These are phyloP conservation scores for Leptopilina myrica DNA, from an alignment of 2,888 invertebrate species.

Conservation along the genomic window DNA sequence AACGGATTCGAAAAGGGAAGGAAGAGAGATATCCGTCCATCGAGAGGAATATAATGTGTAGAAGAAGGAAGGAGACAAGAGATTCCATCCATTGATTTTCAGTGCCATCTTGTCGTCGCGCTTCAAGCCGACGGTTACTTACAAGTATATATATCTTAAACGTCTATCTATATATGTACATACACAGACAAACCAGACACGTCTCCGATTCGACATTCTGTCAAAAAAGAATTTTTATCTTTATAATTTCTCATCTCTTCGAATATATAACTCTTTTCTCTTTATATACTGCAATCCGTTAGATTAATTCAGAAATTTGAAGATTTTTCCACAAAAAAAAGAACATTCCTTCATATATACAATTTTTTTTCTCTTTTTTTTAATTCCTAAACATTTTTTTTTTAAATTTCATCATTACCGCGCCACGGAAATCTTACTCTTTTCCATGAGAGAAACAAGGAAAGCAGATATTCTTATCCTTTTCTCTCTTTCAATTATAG, in stretches of 20 bases:
- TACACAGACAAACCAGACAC: conserved; percentile 47
- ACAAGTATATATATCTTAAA: conserved; percentile 43
- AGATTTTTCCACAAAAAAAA: too few species aligned
- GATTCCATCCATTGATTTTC: conserved; percentile 74
- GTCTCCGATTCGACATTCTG: conserved; percentile 49
- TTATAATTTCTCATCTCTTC: neutral
- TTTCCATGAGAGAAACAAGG: too few species aligned
- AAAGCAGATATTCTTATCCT: too few species aligned
- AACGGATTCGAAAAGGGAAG: conserved; percentile 33
- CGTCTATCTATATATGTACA: conserved; percentile 40
- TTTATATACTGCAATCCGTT: too few species aligned
- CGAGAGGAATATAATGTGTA: neutral
- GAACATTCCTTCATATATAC: too few species aligned
- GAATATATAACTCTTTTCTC: too few species aligned
- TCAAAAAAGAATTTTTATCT: conserved; percentile 47
- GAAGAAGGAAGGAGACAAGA: conserved; percentile 48
- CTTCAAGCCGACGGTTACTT: conserved; percentile 61
- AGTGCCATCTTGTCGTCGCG: conserved; percentile 75
- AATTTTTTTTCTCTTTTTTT: too few species aligned
- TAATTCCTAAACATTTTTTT: too few species aligned
- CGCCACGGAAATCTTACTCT: too few species aligned
- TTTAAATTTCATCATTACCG: too few species aligned
- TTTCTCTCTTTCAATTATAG: too few species aligned
- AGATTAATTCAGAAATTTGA: too few species aligned
- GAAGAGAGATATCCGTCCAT: conserved; percentile 41